Conservation (phyloP, 2,113 vertebrate species). For the Odontesthes bonariensis region DNA sequence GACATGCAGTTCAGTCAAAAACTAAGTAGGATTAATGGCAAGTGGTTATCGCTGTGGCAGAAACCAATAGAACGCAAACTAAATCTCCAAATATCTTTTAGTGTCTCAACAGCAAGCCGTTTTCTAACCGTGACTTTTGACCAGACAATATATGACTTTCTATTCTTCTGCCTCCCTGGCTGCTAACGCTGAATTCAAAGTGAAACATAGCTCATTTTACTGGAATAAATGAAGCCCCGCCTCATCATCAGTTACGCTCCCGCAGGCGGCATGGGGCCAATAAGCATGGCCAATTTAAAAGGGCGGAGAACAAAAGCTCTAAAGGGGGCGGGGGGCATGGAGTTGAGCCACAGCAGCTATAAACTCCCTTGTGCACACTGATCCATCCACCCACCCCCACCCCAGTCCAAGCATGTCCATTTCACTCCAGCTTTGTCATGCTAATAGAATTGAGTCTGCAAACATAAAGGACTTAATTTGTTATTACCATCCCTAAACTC, state of each 20-base stretch:
- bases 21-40: slow-evolving; percentile 48
- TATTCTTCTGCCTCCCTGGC: slow-evolving; percentile 83
- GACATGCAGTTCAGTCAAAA: slow-evolving; percentile 32
- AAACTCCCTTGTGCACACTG: slow-evolving; percentile 78
- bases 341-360: slow-evolving; percentile 86
- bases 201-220: slow-evolving; percentile 92
- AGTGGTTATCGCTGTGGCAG: slow-evolving; percentile 11
- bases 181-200: slow-evolving; percentile 87
- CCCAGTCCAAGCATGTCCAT: slow-evolving; percentile 89
- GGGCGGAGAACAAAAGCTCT: slow-evolving; percentile 87
- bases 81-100: slow-evolving; percentile 47
- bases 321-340: slow-evolving; percentile 86
- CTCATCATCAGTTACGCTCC: slow-evolving; percentile 92
- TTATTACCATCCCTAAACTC: slow-evolving; percentile 81
- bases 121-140: slow-evolving; percentile 71
- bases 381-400: slow-evolving; percentile 65
- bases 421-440: slow-evolving; percentile 96
- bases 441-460: slow-evolving; percentile 93
- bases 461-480: slow-evolving; percentile 97
- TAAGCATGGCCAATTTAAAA: slow-evolving; percentile 92
- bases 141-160: slow-evolving; percentile 82
- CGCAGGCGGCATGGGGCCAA: slow-evolving; percentile 90
- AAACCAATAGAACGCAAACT: slow-evolving; percentile 38
- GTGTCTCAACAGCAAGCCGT: slow-evolving; percentile 45
- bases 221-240: slow-evolving; percentile 91